Conservation (phyloP, 2,888 invertebrate species). For the Mesorhabditis belari region DNA sequence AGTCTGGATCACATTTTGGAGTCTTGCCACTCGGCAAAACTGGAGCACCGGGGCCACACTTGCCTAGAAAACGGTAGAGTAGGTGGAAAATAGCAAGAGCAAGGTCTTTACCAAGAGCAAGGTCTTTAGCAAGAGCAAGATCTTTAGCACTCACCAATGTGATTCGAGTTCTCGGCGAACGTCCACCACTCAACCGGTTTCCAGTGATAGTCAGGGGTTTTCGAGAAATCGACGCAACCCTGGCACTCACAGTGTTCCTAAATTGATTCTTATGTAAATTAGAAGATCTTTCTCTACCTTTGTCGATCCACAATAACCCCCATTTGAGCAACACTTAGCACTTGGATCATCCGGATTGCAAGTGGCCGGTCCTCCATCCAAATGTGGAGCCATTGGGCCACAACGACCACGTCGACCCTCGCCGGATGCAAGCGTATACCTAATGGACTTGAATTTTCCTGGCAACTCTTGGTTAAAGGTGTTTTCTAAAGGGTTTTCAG, state of each 20-base stretch:
- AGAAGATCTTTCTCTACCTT: not conserved
- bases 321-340: slow-evolving; percentile 32
- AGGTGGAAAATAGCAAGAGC: slow-evolving; percentile 1
- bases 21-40: slow-evolving; percentile 30
- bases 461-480: no score
- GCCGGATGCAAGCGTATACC: slow-evolving; percentile 42
- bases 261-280: not conserved
- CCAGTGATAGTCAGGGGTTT: slow-evolving; percentile 24
- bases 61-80: slow-evolving; percentile 17
- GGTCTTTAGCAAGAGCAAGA: not conserved
- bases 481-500: no score
- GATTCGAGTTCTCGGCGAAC: slow-evolving; percentile 34
- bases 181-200: slow-evolving; percentile 45
- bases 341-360: slow-evolving; percentile 35
- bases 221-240: slow-evolving; percentile 32
- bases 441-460: not conserved
- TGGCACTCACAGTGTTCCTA: slow-evolving; percentile 33
- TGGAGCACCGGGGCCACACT: slow-evolving; percentile 43
- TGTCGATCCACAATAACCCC: slow-evolving; percentile 32
- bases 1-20: slow-evolving; percentile 41
- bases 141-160: slow-evolving; percentile 25
- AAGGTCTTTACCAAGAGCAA: no score
- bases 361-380: slow-evolving; percentile 32
- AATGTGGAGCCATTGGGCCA: slow-evolving; percentile 26
- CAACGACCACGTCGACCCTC: slow-evolving; percentile 46